Evolutionary conservation across 2,797 vertebrate genomes (phyloP), one percentile per base, ranked within the genome.

Genomic region (Catostomus latipinnis): DNA sequence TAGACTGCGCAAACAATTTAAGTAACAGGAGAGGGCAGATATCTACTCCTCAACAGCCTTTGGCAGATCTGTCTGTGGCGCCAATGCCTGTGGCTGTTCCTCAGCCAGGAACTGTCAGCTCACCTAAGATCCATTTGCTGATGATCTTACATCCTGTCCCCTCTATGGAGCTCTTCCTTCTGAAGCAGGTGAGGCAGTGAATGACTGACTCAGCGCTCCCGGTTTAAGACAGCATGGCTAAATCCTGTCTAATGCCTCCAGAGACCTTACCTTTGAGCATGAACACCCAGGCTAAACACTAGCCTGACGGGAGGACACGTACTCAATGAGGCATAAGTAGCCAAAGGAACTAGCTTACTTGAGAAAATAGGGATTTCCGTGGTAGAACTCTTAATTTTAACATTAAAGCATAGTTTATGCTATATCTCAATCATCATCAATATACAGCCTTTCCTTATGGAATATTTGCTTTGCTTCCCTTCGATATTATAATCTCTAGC

Each of bases 71-170:
- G 34, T 34, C 34, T 34, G 34, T 34, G 34, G 34, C 1, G 34
- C 34, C 45, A 16, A 81, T 16, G 65, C 65, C 56, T 80, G 11
- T 61, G 77, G 50, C 56, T 81, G 76, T 58, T 58, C 11, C 56
- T 80, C 61, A 78, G 82, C 85, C 80, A 82, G 80, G 82, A 85
- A 82, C 80, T 50, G 76, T 78, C 72, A 82, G 80, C 71, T 82
- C 85, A 85, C 76, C 76, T 86, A 71, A 84, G 68, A 82, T 75
- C 71, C 82, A 82, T 85, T 80, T 83, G 76, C 82, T 85, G 82
- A 83, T 87, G 70, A 81, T 83, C 82, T 78, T 82, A 68, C 74
- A 71, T 85, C 80, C 82, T 75, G 82, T 74, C 83, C 81, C 57
- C 49, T 66, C 71, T 63, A 80, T 70, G 48, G 48, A 22, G 53